phyloP scores from a whole-genome alignment of 2,888 invertebrate genomes.

The Disparrhopalites patrizii region DNA sequence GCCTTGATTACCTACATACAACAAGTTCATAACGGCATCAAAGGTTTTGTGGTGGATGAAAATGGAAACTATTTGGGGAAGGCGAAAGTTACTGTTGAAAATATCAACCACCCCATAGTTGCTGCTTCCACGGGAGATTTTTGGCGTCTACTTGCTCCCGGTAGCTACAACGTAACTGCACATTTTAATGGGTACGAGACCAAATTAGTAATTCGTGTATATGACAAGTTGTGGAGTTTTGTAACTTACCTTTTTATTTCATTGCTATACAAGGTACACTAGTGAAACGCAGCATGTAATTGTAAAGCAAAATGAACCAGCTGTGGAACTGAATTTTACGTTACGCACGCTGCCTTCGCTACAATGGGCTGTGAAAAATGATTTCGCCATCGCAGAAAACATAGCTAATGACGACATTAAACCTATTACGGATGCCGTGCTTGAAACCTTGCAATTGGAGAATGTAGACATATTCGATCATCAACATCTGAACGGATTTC shows the following conservation, averaged over 20 bases:
- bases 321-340: conserved; percentile 52
- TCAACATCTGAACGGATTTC: conserved; percentile 31
- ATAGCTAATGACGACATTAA: conserved; percentile 58
- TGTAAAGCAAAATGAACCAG: conserved; percentile 55
- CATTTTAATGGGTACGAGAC: conserved; percentile 63
- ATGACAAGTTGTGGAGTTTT: conserved; percentile 13
- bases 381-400: conserved; percentile 54
- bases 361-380: conserved; percentile 52
- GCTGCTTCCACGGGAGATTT: conserved; percentile 78
- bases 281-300: conserved; percentile 61
- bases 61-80: conserved; percentile 68
- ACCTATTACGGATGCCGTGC: conserved; percentile 24
- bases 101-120: conserved; percentile 67
- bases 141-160: conserved; percentile 84
- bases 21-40: conserved; percentile 81
- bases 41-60: conserved; percentile 78
- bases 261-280: conserved; percentile 57
- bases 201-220: background rate
- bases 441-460: conserved; percentile 35
- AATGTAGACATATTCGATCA: conserved; percentile 43
- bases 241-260: background rate
- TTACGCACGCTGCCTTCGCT: conserved; percentile 49
- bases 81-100: conserved; percentile 71
- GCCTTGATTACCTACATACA: conserved; percentile 80
- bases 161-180: conserved; percentile 74